phyloP scores from a whole-genome alignment of 2,888 invertebrate genomes.

The Agriopis leucophaearia region DNA sequence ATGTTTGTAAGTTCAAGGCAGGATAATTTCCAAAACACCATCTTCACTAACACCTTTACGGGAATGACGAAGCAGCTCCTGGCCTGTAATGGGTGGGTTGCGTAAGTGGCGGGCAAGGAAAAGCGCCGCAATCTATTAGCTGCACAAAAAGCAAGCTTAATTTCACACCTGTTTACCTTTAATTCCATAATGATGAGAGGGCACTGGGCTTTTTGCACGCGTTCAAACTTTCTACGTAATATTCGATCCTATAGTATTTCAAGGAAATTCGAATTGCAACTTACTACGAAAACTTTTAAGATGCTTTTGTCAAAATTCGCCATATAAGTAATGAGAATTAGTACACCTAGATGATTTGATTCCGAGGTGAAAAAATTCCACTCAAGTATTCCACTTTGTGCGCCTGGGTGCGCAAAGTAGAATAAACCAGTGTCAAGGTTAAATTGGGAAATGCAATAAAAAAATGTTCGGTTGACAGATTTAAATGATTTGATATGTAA shows the following conservation, averaged over 20 bases:
- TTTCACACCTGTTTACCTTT: slow-evolving; percentile 85
- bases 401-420: neutral
- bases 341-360: too few species aligned
- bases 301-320: neutral
- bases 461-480: too few species aligned
- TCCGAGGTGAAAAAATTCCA: too few species aligned
- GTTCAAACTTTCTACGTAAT: slow-evolving; percentile 41
- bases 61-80: slow-evolving; percentile 22
- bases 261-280: neutral
- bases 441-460: too few species aligned
- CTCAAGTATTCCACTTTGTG: neutral
- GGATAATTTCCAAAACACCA: too few species aligned
- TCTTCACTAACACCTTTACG: slow-evolving; percentile 12
- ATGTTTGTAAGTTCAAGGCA: too few species aligned
- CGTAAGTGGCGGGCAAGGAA: slow-evolving; percentile 73
- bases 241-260: slow-evolving; percentile 4
- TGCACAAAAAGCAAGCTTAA: slow-evolving; percentile 80
- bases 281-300: neutral
- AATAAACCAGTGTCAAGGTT: neutral
- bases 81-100: slow-evolving; percentile 61
- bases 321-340: neutral
- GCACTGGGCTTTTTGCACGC: slow-evolving; percentile 75
- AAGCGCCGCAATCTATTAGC: slow-evolving; percentile 79
- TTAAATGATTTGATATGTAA: too few species aligned
- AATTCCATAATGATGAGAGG: slow-evolving; percentile 77